Conservation (phyloP, 2,888 invertebrate genomes). For the Zootermopsis nevadensis region DNA sequence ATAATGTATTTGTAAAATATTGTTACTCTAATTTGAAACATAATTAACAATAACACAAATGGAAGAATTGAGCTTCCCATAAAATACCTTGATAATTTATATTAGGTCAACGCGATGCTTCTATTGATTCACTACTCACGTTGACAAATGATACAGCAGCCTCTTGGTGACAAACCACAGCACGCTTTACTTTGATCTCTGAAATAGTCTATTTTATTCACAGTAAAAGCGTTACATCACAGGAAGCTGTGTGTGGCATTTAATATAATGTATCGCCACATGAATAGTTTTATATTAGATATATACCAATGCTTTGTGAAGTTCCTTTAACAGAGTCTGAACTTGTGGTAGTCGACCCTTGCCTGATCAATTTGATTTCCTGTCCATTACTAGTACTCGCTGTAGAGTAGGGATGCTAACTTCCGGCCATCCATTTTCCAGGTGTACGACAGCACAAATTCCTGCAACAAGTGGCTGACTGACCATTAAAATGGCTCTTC, state of each 20-base stretch:
- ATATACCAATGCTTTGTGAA: background rate
- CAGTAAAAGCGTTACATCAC: background rate
- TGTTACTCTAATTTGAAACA: too few species aligned
- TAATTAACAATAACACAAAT: too few species aligned
- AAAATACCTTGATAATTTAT: background rate
- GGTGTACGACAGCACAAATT: background rate
- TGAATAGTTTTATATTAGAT: background rate
- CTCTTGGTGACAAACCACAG: background rate
- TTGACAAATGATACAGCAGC: background rate
- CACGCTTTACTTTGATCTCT: background rate
- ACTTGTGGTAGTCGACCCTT: background rate
- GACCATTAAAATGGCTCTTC: too few species aligned
- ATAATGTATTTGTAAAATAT: too few species aligned
- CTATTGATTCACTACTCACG: background rate
- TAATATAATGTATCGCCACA: background rate
- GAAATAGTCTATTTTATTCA: background rate
- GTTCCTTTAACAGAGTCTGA: background rate
- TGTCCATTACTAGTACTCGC: slow-evolving; percentile 30
- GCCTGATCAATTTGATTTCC: slow-evolving; percentile 34
- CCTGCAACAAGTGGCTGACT: slow-evolving; percentile 15
- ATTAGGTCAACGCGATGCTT: background rate
- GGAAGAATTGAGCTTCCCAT: background rate
- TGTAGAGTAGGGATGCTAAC: background rate
- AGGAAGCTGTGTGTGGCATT: background rate
- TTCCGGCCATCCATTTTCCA: slow-evolving; percentile 17